Evolutionary conservation across 2,113 vertebrate species (phyloP), one percentile per base, ranked within the genome.

Genomic region (Apaloderma vittatum): DNA sequence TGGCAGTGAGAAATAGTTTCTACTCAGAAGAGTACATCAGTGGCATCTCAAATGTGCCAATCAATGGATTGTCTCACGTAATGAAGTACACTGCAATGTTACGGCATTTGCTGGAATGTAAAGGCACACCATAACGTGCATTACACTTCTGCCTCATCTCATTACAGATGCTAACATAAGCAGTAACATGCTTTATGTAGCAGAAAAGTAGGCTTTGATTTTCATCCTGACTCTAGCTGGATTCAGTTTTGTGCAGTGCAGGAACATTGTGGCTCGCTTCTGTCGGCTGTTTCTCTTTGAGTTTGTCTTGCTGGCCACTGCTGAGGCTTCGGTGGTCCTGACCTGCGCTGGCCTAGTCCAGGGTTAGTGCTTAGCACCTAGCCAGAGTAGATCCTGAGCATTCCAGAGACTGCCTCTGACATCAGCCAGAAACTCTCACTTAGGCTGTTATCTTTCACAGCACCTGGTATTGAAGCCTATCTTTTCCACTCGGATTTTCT

Each of bases 401-500:
- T 84, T 91, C 78, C 89, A 74, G 83, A 94, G 43, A 2, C 83
- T 92, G 88, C 94, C 59, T 95, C 83, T 77, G 46, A 20, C 72
- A 66, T 63, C 83, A 94, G 63, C 79, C 89, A 92, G 72, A 77
- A 89, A 11, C 83, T 88, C 86, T 86, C 91, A 43, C 88, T 88
- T 49, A 15, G 0, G 6, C 87, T 73, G 74, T 93, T 97, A 86
- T 90, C 94, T 95, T 83, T 88, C 71, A 45, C 58, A 88, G 75
- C 90, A 94, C 90, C 90, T 97, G 94, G 79, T 90, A 65, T 36
- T 68, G 79, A 92, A 94, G 94, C 88, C 78, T 76, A 40, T 45
- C 88, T 77, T 89, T 91, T 91, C 86, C 84, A 84, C 95, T 94
- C 91, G 57, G 49, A 30, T 93, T 93, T 92, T 82, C 90, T 95